Percentiles rank a stretch among this genome's conserved stretches.
phyloP scores from a whole-genome alignment of 2,888 invertebrate species.

The Lasioglossum leucozonium region DNA sequence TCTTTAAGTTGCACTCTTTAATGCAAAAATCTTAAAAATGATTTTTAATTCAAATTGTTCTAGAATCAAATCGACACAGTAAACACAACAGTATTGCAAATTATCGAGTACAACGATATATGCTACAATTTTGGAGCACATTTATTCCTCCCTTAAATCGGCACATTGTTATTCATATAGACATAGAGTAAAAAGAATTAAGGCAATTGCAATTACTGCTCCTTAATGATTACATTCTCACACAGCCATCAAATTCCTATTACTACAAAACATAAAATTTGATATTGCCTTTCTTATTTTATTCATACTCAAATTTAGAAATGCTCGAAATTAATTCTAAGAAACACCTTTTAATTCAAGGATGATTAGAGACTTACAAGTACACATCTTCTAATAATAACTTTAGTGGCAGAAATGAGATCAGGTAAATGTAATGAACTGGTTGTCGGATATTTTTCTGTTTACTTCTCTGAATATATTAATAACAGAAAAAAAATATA shows the following conservation, averaged over 20 bases:
- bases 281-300: background rate
- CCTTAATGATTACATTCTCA: constrained; percentile 14
- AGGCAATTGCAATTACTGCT: constrained; percentile 30
- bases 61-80: constrained; percentile 2
- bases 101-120: constrained; percentile 26
- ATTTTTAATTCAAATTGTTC: background rate
- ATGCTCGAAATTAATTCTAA: background rate
- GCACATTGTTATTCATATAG: constrained; percentile 41
- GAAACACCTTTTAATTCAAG: background rate
- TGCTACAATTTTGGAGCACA: constrained; percentile 16
- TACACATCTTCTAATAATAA: background rate
- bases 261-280: background rate
- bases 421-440: constrained; percentile 14
- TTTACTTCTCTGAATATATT: constrained; percentile 15
- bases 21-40: background rate
- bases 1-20: background rate
- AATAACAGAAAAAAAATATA: background rate
- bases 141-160: constrained; percentile 39
- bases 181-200: constrained; percentile 16
- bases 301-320: background rate
- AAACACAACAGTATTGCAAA: constrained; percentile 33
- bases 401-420: constrained; percentile 9
- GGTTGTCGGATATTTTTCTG: background rate
- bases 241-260: constrained; percentile 28
- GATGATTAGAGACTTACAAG: background rate